These are phyloP conservation scores for Chiloscyllium plagiosum DNA, from an alignment of 2,113 vertebrate genomes.

Conservation along the genomic window DNA sequence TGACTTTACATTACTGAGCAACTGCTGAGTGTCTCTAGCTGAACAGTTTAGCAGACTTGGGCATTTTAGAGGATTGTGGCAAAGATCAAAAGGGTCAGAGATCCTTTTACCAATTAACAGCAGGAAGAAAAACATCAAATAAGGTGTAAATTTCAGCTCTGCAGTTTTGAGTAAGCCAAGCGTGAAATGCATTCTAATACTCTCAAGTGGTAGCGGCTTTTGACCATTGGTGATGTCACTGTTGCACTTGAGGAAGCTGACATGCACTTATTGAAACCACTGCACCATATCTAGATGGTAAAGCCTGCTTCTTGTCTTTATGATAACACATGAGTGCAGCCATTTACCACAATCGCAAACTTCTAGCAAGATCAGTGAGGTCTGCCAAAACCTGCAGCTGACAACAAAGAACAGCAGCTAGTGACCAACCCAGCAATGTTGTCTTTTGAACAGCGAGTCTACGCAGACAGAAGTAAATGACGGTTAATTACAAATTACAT, in stretches of 20 bases:
- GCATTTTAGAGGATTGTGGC: conserved; percentile 79
- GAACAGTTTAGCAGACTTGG: conserved; percentile 79
- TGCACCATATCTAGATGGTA: conserved; percentile 62
- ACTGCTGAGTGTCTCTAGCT: conserved; percentile 73
- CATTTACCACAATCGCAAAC: conserved; percentile 42
- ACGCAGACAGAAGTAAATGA: conserved; percentile 70
- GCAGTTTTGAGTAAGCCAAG: conserved; percentile 74
- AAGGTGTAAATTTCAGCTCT: conserved; percentile 83
- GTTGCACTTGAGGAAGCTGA: conserved; percentile 66
- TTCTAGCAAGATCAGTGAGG: conserved; percentile 49
- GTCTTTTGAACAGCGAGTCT: conserved; percentile 68
- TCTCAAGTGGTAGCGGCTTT: conserved; percentile 68
- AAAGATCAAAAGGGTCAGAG: conserved; percentile 78
- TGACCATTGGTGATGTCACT: conserved; percentile 70
- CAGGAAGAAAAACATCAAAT: conserved; percentile 77
- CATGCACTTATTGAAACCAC: conserved; percentile 63
- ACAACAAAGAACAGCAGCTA: conserved; percentile 57
- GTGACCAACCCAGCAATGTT: conserved; percentile 59
- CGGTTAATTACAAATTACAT: conserved; percentile 81
- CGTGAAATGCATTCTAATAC: conserved; percentile 82
- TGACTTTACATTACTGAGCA: conserved; percentile 68
- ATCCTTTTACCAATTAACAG: conserved; percentile 84
- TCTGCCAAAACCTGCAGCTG: conserved; percentile 54
- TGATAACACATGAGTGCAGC: conserved; percentile 65
- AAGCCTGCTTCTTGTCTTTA: conserved; percentile 73